phyloP scores from a whole-genome alignment of 2,113 vertebrate genomes.

The Muntiacus muntjak region DNA sequence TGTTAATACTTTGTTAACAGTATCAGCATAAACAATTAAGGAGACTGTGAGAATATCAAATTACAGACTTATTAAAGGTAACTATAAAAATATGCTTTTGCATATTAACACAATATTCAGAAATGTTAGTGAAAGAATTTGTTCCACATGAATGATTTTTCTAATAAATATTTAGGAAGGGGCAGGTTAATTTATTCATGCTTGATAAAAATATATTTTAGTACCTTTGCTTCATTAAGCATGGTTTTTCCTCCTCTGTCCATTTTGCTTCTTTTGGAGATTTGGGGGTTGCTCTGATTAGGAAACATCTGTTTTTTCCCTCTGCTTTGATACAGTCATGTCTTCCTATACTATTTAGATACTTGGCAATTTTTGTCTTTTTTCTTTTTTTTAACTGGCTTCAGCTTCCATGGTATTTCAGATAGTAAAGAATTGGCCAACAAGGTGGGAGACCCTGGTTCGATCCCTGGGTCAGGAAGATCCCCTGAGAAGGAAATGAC shows the following conservation, averaged over 20 bases:
- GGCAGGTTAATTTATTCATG: constrained; percentile 13
- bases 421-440: neutral
- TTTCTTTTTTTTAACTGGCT: neutral
- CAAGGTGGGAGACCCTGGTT: neutral
- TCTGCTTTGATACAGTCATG: neutral
- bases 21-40: neutral
- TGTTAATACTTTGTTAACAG: neutral
- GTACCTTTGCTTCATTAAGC: constrained; percentile 1
- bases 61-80: neutral
- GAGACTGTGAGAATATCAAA: neutral
- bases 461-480: neutral
- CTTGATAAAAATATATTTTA: neutral
- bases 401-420: neutral
- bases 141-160: constrained; percentile 38
- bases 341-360: neutral
- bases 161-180: constrained; percentile 7
- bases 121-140: constrained; percentile 4
- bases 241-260: neutral
- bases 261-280: neutral
- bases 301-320: neutral
- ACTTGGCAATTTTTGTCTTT: neutral
- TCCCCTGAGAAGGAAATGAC: neutral
- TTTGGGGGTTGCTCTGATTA: neutral
- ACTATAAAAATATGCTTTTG: neutral
- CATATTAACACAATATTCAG: neutral